Evolutionary conservation across 2,888 invertebrate genomes (phyloP), one percentile per base, ranked within the genome.

Genomic region (Netelia fuscicornis): DNA sequence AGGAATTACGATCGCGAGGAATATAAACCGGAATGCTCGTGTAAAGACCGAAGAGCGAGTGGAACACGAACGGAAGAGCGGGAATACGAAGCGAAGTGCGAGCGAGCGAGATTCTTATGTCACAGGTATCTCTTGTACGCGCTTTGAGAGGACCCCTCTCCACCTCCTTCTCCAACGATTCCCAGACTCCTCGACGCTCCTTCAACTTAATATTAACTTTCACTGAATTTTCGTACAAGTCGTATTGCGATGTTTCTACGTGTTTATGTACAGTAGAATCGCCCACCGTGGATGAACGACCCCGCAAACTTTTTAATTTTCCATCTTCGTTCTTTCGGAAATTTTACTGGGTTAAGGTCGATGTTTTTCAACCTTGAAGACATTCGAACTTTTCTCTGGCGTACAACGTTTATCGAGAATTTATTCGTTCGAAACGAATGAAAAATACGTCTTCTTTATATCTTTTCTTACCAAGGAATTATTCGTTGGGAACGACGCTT

Each of bases 131-230:
- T 54, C 74, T 56, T 81, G 67, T 77, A 72, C 79, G 25, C 62
- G 60, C 54, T 58, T 78, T 20, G 52, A 48, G 68, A 60, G 25
- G 2, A 11, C 60, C 23, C 17, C 54, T 48, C 10, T 25, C 25
- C 44, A 23, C 11, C 23, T 17, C 5, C 1, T 44, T 9, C 20
- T 60, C 52, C 60, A 37, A 62, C 68, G 60, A 67, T 76, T 72
- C 80, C 89, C 89, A 89, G 90, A 89, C 88, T 89, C 90, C 74
- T 88, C 89, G 88, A 56, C 68, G 71, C 83, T 83, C 68, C 20
- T 54, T 56, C 70, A 60, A 64, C 89, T 91, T 89, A 84, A 90
- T 88, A 84, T 77, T 84, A 86, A 92, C 92, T 93, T 93, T 93
- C 93, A 91, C 92, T 92, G 88, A 87, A 90, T 90, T 90, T 80